Conservation (phyloP, 1,140 invertebrate genomes). For the Daktulosphaira vitifoliae region DNA sequence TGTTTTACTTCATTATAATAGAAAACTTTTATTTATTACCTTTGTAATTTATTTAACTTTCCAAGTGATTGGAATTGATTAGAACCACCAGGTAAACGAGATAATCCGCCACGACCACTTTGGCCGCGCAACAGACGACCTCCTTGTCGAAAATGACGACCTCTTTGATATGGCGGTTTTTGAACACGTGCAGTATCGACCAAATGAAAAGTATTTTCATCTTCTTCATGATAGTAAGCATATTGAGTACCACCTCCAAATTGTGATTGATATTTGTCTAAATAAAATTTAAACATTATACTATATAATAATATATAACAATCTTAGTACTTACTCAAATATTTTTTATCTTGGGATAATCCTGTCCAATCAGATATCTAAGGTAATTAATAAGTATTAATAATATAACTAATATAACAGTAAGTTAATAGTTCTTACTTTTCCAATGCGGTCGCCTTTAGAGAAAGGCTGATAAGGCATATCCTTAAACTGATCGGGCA, state of each 20-base stretch:
- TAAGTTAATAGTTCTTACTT: conserved; percentile 49
- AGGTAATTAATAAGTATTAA: conserved; percentile 36
- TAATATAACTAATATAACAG: conserved; percentile 11
- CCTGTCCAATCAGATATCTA: conserved; percentile 96
- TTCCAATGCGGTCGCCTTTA: conserved; percentile 91
- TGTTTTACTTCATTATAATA: no score
- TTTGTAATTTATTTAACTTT: conserved; percentile 47
- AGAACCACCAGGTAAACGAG: conserved; percentile 46
- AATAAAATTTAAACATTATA: conserved; percentile 39
- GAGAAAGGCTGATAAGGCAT: conserved; percentile 98
- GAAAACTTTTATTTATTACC: no score
- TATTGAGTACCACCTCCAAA: conserved; percentile 92
- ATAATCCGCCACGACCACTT: conserved; percentile 51
- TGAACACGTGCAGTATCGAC: conserved; percentile 89
- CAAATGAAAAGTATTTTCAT: conserved; percentile 96
- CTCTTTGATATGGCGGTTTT: conserved; percentile 82
- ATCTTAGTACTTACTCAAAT: conserved; percentile 68
- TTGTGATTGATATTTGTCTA: conserved; percentile 91
- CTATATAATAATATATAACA: conserved; percentile 13
- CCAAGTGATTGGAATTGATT: conserved; percentile 38
- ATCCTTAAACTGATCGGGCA: conserved; percentile 91
- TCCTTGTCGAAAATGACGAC: conserved; percentile 62
- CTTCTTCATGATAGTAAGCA: conserved; percentile 95
- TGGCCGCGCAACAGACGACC: conserved; percentile 70
- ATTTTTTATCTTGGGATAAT: conserved; percentile 89